Conservation (phyloP, 2,888 invertebrate genomes). For the Oegoconia quadripuncta region DNA sequence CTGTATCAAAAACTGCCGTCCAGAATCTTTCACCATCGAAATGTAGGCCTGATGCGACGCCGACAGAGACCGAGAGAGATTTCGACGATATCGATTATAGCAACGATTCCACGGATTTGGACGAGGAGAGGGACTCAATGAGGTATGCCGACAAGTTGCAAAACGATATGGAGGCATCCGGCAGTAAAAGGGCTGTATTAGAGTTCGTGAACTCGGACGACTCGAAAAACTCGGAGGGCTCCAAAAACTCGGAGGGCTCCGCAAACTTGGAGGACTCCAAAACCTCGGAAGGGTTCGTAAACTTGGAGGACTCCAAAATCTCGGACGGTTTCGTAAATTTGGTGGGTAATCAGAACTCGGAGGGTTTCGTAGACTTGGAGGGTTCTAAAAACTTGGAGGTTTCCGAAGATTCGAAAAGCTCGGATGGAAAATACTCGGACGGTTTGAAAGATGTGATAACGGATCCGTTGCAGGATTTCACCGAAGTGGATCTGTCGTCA, state of each 20-base stretch:
- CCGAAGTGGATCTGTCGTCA: slow-evolving; percentile 53
- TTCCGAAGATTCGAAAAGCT: not conserved
- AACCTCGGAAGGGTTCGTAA: slow-evolving; percentile 3
- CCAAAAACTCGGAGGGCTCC: not conserved
- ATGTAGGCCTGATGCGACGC: slow-evolving; percentile 37
- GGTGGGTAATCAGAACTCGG: not conserved
- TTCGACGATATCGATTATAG: slow-evolving; percentile 42
- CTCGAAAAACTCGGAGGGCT: not conserved
- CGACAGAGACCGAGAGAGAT: slow-evolving; percentile 46
- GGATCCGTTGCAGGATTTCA: slow-evolving; percentile 52
- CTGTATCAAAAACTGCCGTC: slow-evolving; percentile 61
- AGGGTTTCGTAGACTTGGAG: no score
- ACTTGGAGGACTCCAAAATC: not conserved
- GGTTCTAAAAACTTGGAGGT: not conserved
- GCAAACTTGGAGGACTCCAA: slow-evolving; percentile 1
- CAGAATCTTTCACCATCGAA: slow-evolving; percentile 58
- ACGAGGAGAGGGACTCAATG: slow-evolving; percentile 6
- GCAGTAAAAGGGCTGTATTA: not conserved
- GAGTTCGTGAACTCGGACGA: not conserved
- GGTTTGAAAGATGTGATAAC: slow-evolving; percentile 27
- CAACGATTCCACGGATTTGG: slow-evolving; percentile 30
- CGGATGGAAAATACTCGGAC: not conserved
- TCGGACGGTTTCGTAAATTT: not conserved
- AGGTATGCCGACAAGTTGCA: slow-evolving; percentile 2
- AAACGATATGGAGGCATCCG: not conserved